phyloP scores from a whole-genome alignment of 1,140 invertebrate genomes.

The Lasioglossum albipes region DNA sequence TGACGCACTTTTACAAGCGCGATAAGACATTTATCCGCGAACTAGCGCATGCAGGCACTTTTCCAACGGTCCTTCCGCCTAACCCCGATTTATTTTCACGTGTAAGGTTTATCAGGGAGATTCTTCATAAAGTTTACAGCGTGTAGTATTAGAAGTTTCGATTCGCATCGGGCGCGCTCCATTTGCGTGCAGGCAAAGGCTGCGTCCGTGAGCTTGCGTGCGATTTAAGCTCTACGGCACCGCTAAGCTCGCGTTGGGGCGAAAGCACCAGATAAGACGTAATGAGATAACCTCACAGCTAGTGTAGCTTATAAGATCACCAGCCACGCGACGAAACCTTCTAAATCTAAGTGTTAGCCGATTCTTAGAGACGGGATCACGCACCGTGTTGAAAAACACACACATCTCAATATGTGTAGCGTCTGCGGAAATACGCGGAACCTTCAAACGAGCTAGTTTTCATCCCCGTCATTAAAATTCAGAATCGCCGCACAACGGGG shows the following conservation, averaged over 20 bases:
- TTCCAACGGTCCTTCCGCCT: background rate
- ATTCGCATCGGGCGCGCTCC: background rate
- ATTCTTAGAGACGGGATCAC: constrained; percentile 55
- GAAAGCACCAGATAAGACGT: constrained; percentile 77
- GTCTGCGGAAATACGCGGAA: background rate
- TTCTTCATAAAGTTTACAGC: background rate
- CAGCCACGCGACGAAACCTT: constrained; percentile 78
- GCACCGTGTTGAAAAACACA: constrained; percentile 21
- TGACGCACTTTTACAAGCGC: background rate
- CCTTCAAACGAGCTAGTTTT: background rate
- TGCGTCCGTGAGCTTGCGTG: constrained; percentile 68
- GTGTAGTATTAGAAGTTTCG: background rate
- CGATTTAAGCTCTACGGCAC: constrained; percentile 70
- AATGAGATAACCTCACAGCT: constrained; percentile 77
- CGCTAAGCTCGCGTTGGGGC: constrained; percentile 67
- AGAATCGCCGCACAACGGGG: too few species aligned
- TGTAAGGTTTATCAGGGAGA: background rate
- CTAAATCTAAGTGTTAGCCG: constrained; percentile 75
- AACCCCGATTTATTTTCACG: background rate
- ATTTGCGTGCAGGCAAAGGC: constrained; percentile 37
- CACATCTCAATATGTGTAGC: constrained; percentile 26
- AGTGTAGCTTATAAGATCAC: constrained; percentile 76
- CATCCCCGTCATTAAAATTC: background rate
- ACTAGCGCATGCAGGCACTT: background rate
- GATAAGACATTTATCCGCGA: background rate